Evolutionary conservation across 2,113 vertebrate species (phyloP).

Genomic region (Sturnira hondurensis): DNA sequence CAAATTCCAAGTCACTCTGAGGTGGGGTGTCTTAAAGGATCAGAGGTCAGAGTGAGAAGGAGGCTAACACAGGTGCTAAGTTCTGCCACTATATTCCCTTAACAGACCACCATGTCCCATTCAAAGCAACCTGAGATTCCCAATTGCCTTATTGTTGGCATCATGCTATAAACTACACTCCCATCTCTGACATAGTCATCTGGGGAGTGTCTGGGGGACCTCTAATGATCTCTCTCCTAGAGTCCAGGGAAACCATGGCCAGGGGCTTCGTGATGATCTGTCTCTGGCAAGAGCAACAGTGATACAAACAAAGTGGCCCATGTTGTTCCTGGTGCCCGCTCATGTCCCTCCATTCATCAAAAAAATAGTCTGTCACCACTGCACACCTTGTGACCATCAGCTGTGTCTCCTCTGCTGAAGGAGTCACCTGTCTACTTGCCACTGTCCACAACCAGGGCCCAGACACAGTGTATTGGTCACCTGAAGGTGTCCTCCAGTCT

Average conservation of each 20-base stretch:
- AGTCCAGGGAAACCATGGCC: not conserved
- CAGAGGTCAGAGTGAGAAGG: not conserved
- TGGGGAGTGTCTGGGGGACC: too few species aligned
- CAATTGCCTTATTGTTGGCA: not conserved
- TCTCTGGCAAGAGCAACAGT: not conserved
- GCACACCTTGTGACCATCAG: fast-evolving
- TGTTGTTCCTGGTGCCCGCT: not conserved
- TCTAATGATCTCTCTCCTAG: not conserved
- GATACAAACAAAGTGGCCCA: not conserved
- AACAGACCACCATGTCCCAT: not conserved
- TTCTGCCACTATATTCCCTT: not conserved
- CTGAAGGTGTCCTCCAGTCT: not conserved
- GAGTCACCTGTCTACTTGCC: not conserved
- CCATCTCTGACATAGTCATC: not conserved
- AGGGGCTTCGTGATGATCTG: not conserved
- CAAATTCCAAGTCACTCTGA: not conserved
- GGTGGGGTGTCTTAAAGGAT: not conserved
- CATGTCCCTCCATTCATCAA: not conserved
- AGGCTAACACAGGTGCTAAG: not conserved
- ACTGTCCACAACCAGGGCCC: not conserved
- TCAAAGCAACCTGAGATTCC: not conserved
- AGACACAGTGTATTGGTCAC: too few species aligned
- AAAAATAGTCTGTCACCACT: not conserved
- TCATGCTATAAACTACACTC: not conserved
- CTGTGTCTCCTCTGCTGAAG: too few species aligned